These are phyloP conservation scores for Parotocinclus haroldoi DNA, from an alignment of 2,797 vertebrate genomes.

Conservation along the genomic window DNA sequence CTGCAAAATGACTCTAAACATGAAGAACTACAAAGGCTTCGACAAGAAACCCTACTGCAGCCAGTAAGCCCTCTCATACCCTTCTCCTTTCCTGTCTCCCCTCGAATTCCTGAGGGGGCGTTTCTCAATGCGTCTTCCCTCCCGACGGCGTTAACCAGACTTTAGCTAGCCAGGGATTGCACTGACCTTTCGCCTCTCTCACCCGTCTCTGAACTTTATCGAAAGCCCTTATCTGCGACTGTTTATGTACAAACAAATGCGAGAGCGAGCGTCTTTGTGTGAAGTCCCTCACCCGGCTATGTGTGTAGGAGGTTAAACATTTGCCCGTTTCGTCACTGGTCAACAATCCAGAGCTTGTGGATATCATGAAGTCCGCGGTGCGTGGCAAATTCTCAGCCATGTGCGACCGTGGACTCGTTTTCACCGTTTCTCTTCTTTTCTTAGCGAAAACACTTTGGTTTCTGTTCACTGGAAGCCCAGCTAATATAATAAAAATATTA, in stretches of 20 bases:
- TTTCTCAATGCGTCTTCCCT: conserved; percentile 16
- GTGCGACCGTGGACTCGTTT: conserved; percentile 8
- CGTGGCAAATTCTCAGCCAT: conserved; percentile 2
- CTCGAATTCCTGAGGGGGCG: neutral
- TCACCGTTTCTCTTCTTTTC: conserved; percentile 8
- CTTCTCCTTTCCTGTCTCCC: neutral
- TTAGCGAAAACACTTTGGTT: conserved; percentile 5
- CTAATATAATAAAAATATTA: too few relatives aligned
- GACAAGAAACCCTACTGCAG: conserved; percentile 97
- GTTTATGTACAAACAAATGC: conserved; percentile 1
- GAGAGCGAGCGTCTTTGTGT: neutral
- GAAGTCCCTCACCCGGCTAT: neutral
- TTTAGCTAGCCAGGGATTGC: neutral
- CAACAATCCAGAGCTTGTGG: conserved; percentile 18
- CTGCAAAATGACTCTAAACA: conserved; percentile 98
- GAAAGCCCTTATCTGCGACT: conserved; percentile 1
- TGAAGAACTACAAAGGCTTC: conserved; percentile 98
- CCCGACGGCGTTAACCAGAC: neutral
- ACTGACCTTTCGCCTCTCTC: neutral
- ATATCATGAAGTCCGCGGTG: conserved; percentile 2
- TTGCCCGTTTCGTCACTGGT: conserved; percentile 4
- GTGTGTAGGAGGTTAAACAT: conserved; percentile 23
- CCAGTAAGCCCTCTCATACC: conserved; percentile 75
- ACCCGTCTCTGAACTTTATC: neutral
- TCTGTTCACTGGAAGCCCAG: conserved; percentile 12